Conservation (phyloP, 2,888 invertebrate genomes). For the Diabrotica balteata region DNA sequence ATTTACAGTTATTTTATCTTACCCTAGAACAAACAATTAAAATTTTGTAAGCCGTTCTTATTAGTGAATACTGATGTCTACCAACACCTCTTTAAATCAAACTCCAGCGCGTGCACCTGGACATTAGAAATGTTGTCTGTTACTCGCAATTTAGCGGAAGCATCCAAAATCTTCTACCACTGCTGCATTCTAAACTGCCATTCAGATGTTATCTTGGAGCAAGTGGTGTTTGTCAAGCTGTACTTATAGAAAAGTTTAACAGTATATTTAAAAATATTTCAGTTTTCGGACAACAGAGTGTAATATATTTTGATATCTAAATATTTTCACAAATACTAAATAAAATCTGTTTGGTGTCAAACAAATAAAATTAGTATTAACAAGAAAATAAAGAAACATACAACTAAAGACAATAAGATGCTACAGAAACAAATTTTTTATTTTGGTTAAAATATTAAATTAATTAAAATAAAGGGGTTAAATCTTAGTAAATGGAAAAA, state of each 20-base stretch:
- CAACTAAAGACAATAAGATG: no score
- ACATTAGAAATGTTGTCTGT: slow-evolving; percentile 12
- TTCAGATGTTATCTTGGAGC: slow-evolving; percentile 11
- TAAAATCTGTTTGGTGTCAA: no score
- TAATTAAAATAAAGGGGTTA: no score
- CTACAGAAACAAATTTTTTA: no score
- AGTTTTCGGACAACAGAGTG: no score
- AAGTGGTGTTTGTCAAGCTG: slow-evolving; percentile 8
- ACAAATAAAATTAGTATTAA: no score
- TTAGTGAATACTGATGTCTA: background rate
- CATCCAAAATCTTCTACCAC: slow-evolving; percentile 4
- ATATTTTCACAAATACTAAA: no score
- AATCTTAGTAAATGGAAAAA: no score
- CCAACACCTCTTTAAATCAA: slow-evolving; percentile 5
- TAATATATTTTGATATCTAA: no score
- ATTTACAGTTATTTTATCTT: background rate
- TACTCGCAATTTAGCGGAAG: slow-evolving; percentile 11
- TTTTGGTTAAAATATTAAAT: no score
- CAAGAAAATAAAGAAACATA: no score
- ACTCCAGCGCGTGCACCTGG: slow-evolving; percentile 6
- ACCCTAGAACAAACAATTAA: background rate
- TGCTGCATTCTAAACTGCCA: slow-evolving; percentile 5
- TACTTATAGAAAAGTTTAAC: background rate
- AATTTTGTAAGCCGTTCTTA: background rate
- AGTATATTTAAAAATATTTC: no score